Evolutionary conservation across 64 coral and sea anemone species (phyloP), one percentile per base, ranked within the genome.

Genomic region (Stylophora pistillata): DNA sequence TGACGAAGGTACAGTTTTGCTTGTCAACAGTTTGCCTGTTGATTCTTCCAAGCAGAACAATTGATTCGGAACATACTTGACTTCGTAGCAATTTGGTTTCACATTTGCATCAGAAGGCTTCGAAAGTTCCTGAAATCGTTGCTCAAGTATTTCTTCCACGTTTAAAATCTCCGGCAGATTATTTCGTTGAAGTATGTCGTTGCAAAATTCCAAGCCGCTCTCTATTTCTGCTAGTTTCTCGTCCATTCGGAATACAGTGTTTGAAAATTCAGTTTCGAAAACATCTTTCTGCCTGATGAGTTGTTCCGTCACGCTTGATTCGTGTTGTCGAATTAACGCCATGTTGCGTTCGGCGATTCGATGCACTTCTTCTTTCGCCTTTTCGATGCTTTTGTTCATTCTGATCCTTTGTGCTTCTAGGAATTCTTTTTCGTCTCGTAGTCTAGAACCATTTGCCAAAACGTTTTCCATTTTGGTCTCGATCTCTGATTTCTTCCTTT

Each of bases 131-230:
- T 82, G 29, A 82, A 66, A 82, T 58, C 79, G 63, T 47, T 14
- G 58, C 13, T 66, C 58, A 13, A 82, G 79, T 64, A 59, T 64
- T 54, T 65, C 59, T 82, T 82, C 59, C 9, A 82, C 60, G 59
- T 82, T 82, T 33, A 82, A 41, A 41, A 68, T 68, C 79, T 82
- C 79, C 23, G 60, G 59, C 0, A 82, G 30, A 52, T 68, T 68
- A 41, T 64, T 66, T 63, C 79, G 33, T 13, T 23, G 30, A n/a
- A 82, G 30, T 52, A 82, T 21, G 7, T 65, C 30, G 33, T 34
- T 82, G 29, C 79, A 31, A 82, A 82, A 82, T 30, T 64, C 79
- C 30, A 81, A 81, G 28, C 56, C 33, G 78, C 56, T 81, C n/a
- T 81, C 26, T 33, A 61, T 82, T 9, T 52, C 59, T 32, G 11